phyloP scores from a whole-genome alignment of 2,113 vertebrate genomes.

The Cyprinodon tularosa region DNA sequence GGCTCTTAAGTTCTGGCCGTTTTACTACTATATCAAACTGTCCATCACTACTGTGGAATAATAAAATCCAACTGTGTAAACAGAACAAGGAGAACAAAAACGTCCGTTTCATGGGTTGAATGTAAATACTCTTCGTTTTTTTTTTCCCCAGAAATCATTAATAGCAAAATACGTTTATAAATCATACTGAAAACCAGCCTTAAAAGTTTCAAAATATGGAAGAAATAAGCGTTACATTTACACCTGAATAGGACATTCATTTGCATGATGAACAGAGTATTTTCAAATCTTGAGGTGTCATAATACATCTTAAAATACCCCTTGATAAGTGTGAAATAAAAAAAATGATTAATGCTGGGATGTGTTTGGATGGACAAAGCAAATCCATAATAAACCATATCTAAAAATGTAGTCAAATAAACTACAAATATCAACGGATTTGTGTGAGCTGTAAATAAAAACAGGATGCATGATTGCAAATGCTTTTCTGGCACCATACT shows the following conservation, averaged over 20 bases:
- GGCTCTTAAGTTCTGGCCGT: conserved; percentile 45
- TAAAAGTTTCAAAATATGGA: background rate
- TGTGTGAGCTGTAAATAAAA: too few relatives aligned
- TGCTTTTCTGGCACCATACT: too few relatives aligned
- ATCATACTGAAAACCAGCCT: background rate
- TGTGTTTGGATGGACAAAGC: too few relatives aligned
- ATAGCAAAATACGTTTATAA: background rate
- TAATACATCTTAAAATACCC: background rate
- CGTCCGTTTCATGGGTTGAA: background rate
- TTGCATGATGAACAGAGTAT: background rate
- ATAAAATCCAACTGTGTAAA: conserved; percentile 45
- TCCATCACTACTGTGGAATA: conserved; percentile 42
- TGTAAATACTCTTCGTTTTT: too few relatives aligned
- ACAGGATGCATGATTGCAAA: too few relatives aligned
- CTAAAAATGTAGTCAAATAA: too few relatives aligned
- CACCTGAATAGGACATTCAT: background rate
- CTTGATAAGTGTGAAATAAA: background rate
- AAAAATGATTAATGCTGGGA: too few relatives aligned
- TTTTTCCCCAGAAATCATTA: background rate
- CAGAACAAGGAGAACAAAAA: conserved; percentile 10
- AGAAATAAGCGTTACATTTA: background rate
- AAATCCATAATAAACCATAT: too few relatives aligned
- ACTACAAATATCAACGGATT: too few relatives aligned
- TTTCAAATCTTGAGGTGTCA: too few relatives aligned
- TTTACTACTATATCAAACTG: conserved; percentile 41